Evolutionary conservation across 2,888 invertebrate genomes (phyloP), one percentile per base, ranked within the genome.

Genomic region (Hedychridium roseum): DNA sequence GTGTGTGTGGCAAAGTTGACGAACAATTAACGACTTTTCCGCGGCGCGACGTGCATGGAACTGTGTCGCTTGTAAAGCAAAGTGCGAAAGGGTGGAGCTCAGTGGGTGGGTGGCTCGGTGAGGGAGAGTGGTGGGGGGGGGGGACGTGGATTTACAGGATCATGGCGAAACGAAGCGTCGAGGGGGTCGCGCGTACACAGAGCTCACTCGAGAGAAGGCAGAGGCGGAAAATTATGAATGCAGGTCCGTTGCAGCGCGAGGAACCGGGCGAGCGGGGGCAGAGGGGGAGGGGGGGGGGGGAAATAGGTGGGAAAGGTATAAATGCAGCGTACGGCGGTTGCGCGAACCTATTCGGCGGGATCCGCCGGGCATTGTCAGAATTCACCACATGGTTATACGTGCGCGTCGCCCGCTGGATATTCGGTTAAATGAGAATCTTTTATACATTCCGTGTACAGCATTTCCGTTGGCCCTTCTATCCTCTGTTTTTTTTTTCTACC

Each of bases 381-480:
- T 58, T 54, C 62, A 56, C 43, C 62, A 49, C 50, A 45, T 54
- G 57, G 57, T 57, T 63, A 55, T 55, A 51, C 46, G 43, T 37
- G 47, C 48, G 12, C 31, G 6, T 15, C 11, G 18, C n/a, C 40
- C 45, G 40, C n/a, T 50, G 48, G 57, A 41, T 53, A 47, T 60
- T 48, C 63, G 60, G 61, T 66, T 61, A 68, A 70, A 70, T 64
- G 70, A 68, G 70, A 65, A 64, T 66, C 69, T 69, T 70, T 69
- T 68, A 68, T 70, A 67, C 59, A 62, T 70, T 55, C 64, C 60
- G 59, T 64, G 60, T 66, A 64, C 61, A 50, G 54, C 55, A 53
- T 65, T 62, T 59, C 64, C 64, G 65, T 58, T 57, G 54, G 43
- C 50, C 30, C 14, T 2, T 27, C 16, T 32, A 26, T 12, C 16